These are phyloP conservation scores for Lepidiolamprologus cunningtoni DNA, from an alignment of 2,113 vertebrate genomes.

Conservation along the genomic window DNA sequence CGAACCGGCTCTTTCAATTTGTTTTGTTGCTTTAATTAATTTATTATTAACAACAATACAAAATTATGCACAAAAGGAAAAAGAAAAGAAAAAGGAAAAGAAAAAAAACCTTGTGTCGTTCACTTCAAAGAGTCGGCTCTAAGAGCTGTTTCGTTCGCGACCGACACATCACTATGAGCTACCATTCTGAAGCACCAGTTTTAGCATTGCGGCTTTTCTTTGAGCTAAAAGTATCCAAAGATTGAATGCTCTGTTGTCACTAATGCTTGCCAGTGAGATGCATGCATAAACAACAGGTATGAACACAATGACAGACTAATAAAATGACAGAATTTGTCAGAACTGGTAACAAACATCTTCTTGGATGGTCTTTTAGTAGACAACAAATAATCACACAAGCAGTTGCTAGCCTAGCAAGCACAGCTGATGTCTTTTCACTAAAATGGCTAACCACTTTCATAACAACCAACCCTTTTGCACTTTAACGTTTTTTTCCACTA, in stretches of 20 bases:
- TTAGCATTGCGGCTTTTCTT: background rate
- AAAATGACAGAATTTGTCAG: background rate
- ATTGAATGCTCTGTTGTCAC: background rate
- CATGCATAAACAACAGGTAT: background rate
- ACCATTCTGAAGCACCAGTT: background rate
- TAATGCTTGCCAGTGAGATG: background rate
- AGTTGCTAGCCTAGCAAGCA: background rate
- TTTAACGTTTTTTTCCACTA: rapidly evolving
- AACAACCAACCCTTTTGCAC: background rate
- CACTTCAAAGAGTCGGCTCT: background rate
- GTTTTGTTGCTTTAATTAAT: background rate
- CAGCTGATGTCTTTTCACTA: background rate
- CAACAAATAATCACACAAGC: background rate
- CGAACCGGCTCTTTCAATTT: too few species aligned
- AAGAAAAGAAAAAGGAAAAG: too few species aligned
- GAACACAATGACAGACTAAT: background rate
- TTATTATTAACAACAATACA: background rate
- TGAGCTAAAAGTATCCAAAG: background rate
- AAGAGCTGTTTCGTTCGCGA: background rate
- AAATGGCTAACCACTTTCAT: background rate
- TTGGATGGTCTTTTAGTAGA: background rate
- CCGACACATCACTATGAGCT: background rate
- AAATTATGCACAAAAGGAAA: too few species aligned
- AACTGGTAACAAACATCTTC: background rate
- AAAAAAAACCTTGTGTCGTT: rapidly evolving